phyloP scores from a whole-genome alignment of 2,113 vertebrate species.

The Gnathonemus echidnorhynchus region DNA sequence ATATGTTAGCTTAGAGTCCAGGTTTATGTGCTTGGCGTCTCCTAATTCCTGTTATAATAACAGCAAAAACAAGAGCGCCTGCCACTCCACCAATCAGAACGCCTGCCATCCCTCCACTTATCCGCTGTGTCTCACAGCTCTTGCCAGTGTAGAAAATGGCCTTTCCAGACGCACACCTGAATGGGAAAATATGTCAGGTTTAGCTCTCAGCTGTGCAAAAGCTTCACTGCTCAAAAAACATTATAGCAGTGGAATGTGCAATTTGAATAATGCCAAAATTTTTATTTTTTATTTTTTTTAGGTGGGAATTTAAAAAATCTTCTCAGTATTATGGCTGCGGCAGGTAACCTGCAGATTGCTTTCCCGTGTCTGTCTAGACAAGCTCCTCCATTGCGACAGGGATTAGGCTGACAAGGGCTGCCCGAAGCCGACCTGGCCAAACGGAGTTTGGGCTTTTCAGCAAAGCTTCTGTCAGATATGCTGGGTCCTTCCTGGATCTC shows the following conservation, averaged over 20 bases:
- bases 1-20: not conserved
- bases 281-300: no score
- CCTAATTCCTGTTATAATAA: conserved; percentile 39
- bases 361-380: conserved; percentile 64
- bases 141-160: conserved; percentile 41
- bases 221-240: not conserved
- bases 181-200: not conserved
- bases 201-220: not conserved
- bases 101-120: conserved; percentile 40
- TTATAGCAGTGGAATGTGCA: not conserved
- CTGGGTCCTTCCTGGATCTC: conserved; percentile 42
- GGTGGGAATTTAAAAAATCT: not conserved
- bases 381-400: conserved; percentile 70
- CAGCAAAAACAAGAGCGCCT: conserved; percentile 36
- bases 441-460: conserved; percentile 40
- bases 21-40: not conserved
- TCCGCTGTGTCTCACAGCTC: conserved; percentile 40
- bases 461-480: conserved; percentile 31
- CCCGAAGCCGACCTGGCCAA: conserved; percentile 37
- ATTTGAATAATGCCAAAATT: not conserved
- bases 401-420: conserved; percentile 64
- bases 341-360: conserved; percentile 72
- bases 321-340: not conserved
- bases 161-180: conserved; percentile 46
- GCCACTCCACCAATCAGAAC: conserved; percentile 42